Percentiles rank a stretch among this genome's conserved stretches.
These are phyloP conservation scores for Lithobius niger DNA, from an alignment of 1,140 invertebrate genomes.

Conservation along the genomic window DNA sequence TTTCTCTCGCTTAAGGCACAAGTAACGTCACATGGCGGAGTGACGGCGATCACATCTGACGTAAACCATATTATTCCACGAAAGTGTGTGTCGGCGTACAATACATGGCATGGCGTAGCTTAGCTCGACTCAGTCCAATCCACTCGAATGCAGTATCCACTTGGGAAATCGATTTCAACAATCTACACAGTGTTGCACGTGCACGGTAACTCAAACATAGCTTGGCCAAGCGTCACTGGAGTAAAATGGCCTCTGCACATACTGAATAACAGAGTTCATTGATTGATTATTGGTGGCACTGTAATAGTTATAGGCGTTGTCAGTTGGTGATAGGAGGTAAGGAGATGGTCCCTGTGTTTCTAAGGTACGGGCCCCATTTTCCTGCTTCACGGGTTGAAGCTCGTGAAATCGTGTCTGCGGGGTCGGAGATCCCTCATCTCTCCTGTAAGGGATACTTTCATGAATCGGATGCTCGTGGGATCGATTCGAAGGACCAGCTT, in stretches of 20 bases:
- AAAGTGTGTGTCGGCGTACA: too few species aligned
- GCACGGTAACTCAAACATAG: constrained; percentile 4
- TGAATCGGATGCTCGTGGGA: constrained; percentile 5
- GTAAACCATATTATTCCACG: too few species aligned
- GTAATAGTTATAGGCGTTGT: background rate
- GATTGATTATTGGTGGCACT: background rate
- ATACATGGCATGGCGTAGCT: too few species aligned
- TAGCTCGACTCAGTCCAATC: too few species aligned
- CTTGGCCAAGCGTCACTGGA: background rate
- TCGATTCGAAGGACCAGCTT: too few species aligned
- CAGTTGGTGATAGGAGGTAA: background rate
- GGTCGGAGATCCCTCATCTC: constrained; percentile 20
- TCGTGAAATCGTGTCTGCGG: constrained; percentile 7
- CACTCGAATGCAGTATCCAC: too few species aligned
- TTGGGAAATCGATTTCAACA: too few species aligned
- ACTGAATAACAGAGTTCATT: background rate
- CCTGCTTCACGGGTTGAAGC: constrained; percentile 7
- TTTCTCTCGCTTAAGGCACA: too few species aligned
- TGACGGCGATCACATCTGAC: too few species aligned
- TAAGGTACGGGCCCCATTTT: background rate
- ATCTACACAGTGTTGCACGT: too few species aligned
- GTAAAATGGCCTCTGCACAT: background rate
- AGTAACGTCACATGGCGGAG: too few species aligned
- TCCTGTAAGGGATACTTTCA: constrained; percentile 15
- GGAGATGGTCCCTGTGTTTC: background rate